Conservation (phyloP, 2,113 vertebrate genomes). For the Ctenodactylus gundi region DNA sequence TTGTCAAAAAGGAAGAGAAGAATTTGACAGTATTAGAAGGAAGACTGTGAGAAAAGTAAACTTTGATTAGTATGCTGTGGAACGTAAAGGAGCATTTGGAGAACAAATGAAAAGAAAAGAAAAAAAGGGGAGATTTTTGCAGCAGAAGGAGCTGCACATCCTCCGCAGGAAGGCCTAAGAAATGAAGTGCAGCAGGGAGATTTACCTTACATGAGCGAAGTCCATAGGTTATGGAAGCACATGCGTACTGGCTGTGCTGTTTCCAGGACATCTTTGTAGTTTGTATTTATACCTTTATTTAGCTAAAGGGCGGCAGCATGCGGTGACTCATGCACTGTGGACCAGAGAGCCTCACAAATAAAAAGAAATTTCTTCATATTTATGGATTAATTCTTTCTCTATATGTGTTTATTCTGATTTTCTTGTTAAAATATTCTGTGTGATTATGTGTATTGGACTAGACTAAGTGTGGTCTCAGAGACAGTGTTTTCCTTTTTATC, state of each 20-base stretch:
- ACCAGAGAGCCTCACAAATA: neutral
- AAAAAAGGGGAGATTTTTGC: neutral
- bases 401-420: neutral
- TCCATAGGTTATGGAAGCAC: neutral
- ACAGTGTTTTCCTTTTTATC: neutral
- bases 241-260: neutral
- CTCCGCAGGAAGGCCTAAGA: neutral
- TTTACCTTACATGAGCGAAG: too few relatives aligned
- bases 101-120: neutral
- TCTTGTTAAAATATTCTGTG: neutral
- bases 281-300: neutral
- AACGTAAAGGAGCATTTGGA: neutral
- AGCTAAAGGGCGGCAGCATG: neutral
- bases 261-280: neutral
- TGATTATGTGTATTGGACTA: neutral
- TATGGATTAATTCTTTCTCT: neutral
- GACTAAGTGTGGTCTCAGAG: neutral
- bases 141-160: accelerated
- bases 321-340: neutral
- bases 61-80: neutral
- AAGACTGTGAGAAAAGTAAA: neutral
- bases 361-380: neutral
- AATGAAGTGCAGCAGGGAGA: neutral
- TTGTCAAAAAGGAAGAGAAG: neutral
- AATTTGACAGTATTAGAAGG: neutral